Conservation (phyloP, 2,797 vertebrate genomes). For the Aratinga solstitialis region DNA sequence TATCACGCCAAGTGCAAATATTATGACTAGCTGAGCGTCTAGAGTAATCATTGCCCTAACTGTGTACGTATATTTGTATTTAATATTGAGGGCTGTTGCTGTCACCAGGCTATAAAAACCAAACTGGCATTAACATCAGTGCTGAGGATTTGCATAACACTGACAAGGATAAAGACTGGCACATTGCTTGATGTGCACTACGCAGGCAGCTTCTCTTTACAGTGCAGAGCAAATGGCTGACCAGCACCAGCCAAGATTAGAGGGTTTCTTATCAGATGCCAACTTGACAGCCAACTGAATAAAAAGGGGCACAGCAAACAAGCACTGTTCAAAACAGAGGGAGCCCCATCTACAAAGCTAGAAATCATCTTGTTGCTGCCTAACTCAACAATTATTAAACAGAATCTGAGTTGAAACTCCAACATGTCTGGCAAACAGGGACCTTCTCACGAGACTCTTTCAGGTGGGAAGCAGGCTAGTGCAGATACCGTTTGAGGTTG, state of each 20-base stretch:
- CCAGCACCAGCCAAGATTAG: background rate
- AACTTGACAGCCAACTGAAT: background rate
- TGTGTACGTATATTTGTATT: constrained; percentile 59
- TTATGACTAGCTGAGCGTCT: constrained; percentile 57
- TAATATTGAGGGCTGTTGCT: constrained; percentile 67
- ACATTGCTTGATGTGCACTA: background rate
- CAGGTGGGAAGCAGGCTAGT: background rate
- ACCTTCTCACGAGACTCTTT: background rate
- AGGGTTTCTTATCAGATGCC: constrained; percentile 6
- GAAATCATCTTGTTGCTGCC: background rate
- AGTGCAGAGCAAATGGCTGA: background rate
- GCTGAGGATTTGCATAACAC: constrained; percentile 53
- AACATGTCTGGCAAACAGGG: background rate
- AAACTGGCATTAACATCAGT: constrained; percentile 46
- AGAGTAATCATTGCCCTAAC: constrained; percentile 47
- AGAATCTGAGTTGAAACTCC: background rate
- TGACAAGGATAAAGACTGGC: constrained; percentile 50
- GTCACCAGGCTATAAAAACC: constrained; percentile 66
- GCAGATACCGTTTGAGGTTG: background rate
- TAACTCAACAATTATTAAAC: background rate
- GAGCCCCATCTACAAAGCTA: background rate
- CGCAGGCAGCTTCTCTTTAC: background rate
- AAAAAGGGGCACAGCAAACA: background rate
- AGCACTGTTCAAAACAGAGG: background rate
- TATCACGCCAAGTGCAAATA: constrained; percentile 64